These are phyloP conservation scores for Psittacula cyanocephala DNA, from an alignment of 2,113 vertebrate species.

Conservation along the genomic window DNA sequence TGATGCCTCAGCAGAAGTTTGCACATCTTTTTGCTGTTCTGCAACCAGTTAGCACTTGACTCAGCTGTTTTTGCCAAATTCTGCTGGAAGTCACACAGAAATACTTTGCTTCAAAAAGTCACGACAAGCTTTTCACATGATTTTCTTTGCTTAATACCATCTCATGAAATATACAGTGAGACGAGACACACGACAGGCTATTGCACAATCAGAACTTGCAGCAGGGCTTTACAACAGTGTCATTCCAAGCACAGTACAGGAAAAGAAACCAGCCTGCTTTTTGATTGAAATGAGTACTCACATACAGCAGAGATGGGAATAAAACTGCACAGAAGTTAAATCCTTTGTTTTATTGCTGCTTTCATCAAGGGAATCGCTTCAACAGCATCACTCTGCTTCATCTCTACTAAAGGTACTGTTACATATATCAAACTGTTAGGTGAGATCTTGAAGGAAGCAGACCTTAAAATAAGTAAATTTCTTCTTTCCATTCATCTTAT, in stretches of 20 bases:
- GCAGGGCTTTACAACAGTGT: background rate
- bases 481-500: background rate
- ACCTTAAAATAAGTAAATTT: background rate
- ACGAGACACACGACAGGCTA: background rate
- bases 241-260: background rate
- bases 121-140: background rate
- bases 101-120: background rate
- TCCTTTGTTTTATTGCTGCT: background rate
- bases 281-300: background rate
- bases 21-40: background rate
- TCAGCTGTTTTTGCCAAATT: background rate
- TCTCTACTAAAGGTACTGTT: background rate
- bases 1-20: background rate
- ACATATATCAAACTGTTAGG: background rate
- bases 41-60: background rate
- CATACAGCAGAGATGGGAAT: background rate
- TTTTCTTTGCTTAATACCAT: background rate
- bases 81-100: conserved; percentile 24
- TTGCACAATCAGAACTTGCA: background rate
- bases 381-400: background rate
- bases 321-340: background rate
- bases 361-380: background rate
- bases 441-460: background rate
- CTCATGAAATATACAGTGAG: background rate
- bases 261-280: background rate